Conservation (phyloP, 2,888 invertebrate genomes). For the Sesia bembeciformis region DNA sequence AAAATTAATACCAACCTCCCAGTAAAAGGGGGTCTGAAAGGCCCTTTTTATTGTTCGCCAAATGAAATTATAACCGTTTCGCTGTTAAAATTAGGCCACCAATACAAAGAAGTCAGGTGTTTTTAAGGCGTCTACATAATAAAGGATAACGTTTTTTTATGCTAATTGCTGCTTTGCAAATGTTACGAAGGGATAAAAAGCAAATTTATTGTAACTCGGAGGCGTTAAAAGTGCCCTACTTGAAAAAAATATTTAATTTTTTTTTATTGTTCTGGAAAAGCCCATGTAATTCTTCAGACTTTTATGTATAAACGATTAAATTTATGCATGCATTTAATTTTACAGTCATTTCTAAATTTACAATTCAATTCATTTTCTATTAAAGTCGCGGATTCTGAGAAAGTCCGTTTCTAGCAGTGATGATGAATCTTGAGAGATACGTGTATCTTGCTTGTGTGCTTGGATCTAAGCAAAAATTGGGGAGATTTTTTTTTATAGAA, state of each 20-base stretch:
- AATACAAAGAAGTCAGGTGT: constrained; percentile 13
- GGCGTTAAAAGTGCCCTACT: constrained; percentile 13
- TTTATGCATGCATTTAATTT: too few relatives aligned
- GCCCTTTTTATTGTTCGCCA: constrained; percentile 7
- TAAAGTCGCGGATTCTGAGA: too few relatives aligned
- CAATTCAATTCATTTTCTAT: not conserved
- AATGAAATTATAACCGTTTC: not conserved
- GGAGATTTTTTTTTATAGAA: too few relatives aligned
- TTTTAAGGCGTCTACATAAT: constrained; percentile 12
- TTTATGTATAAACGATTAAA: too few relatives aligned
- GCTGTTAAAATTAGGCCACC: not conserved
- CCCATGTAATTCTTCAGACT: too few relatives aligned
- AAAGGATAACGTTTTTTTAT: constrained; percentile 23
- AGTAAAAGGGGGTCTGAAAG: constrained; percentile 5
- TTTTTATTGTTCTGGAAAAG: too few relatives aligned
- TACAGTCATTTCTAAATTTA: not conserved
- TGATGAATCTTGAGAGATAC: too few relatives aligned
- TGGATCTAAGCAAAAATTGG: too few relatives aligned
- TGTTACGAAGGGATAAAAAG: constrained; percentile 26
- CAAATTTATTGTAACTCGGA: constrained; percentile 19
- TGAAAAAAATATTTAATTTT: constrained; percentile 8
- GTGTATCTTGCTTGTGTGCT: too few relatives aligned
- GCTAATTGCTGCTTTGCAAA: constrained; percentile 24
- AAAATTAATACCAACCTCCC: constrained; percentile 12
- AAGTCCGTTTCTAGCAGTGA: too few relatives aligned